Evolutionary conservation across 2,888 invertebrate genomes (phyloP).

Genomic region (Pseudoips prasinana): DNA sequence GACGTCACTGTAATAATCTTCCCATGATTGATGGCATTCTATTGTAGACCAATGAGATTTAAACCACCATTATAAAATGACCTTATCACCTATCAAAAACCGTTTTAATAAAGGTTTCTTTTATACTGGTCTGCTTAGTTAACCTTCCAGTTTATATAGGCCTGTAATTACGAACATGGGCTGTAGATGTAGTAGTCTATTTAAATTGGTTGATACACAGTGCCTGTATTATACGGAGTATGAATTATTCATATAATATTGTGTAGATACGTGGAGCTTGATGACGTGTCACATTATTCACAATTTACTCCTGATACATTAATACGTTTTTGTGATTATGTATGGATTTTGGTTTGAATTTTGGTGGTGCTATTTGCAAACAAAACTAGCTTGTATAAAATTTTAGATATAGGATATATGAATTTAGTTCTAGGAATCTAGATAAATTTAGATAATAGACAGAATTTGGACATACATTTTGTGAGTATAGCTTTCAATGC

Average conservation of each 20-base stretch:
- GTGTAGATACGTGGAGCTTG: slow-evolving; percentile 36
- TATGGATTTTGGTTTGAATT: slow-evolving; percentile 15
- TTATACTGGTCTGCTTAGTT: slow-evolving; percentile 17
- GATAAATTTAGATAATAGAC: too few species aligned
- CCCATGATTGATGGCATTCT: slow-evolving; percentile 48
- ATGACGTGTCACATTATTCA: slow-evolving; percentile 65
- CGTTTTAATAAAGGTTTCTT: too few species aligned
- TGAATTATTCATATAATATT: slow-evolving; percentile 67
- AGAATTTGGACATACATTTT: too few species aligned
- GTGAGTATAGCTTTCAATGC: too few species aligned
- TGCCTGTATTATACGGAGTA: slow-evolving; percentile 24
- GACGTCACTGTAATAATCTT: slow-evolving; percentile 49
- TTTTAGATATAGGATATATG: too few species aligned
- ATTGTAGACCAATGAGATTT: slow-evolving; percentile 35
- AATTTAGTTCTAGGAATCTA: too few species aligned
- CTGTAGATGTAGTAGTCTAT: slow-evolving; percentile 17
- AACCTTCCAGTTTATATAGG: slow-evolving; percentile 19
- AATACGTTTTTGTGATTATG: slow-evolving; percentile 38
- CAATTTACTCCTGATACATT: slow-evolving; percentile 61
- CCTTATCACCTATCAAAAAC: too few species aligned
- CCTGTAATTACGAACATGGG: slow-evolving; percentile 8
- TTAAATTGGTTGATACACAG: slow-evolving; percentile 13
- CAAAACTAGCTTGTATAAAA: too few species aligned
- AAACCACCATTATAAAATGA: slow-evolving; percentile 9
- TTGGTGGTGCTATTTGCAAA: too few species aligned